Percentiles rank a stretch among this genome's conserved stretches.
phyloP scores from a whole-genome alignment of 2,113 vertebrate species.

The Pygoscelis adeliae region DNA sequence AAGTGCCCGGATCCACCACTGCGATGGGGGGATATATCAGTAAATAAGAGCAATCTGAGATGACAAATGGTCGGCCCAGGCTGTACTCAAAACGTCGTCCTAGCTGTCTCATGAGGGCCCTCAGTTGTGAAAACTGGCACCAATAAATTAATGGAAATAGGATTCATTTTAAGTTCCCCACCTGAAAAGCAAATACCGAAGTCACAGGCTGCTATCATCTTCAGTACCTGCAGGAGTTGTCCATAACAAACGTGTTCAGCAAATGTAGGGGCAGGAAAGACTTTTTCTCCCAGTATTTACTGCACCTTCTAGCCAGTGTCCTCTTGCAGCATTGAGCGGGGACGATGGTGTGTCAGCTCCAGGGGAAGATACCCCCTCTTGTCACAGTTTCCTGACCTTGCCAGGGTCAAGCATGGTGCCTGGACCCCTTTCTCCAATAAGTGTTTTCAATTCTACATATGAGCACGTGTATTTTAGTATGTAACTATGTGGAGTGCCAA shows the following conservation, averaged over 20 bases:
- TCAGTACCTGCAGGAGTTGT: background rate
- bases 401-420: background rate
- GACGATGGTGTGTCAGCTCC: background rate
- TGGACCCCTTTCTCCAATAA: background rate
- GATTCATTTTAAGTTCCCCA: background rate
- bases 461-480: background rate
- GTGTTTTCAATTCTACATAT: background rate
- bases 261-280: background rate
- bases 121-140: background rate
- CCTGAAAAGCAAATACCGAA: background rate
- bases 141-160: background rate
- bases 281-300: background rate
- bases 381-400: background rate
- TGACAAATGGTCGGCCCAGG: background rate
- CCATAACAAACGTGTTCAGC: background rate
- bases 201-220: background rate
- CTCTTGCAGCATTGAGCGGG: background rate
- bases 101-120: background rate
- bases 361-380: background rate
- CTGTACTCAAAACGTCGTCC: background rate
- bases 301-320: background rate
- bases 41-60: background rate
- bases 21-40: rapidly evolving
- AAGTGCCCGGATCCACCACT: background rate
- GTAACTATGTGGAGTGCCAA: background rate